Base-by-base conservation (phyloP, 2,888 invertebrate species). In the Philonicus albiceps region DNA sequence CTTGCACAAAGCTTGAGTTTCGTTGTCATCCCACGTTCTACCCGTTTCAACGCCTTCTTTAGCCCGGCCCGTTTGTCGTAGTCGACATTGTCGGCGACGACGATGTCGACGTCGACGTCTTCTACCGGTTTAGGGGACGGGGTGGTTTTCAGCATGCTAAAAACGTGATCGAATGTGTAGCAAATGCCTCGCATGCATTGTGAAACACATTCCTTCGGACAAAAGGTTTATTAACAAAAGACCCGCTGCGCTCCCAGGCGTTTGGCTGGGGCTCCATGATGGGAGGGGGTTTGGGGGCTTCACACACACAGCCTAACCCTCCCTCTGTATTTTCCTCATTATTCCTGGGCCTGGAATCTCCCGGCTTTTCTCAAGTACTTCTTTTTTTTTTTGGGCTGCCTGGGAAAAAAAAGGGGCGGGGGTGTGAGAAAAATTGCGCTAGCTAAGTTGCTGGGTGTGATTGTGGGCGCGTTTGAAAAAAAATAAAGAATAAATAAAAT, bases 181-280 rank as follows among this genome's bases (percentile, higher is more conserved):
- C 64, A 64, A 64, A 64, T 64, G 19, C 19, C 2, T 74, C 19
- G 74, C 34, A 74, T 74, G n/a, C 74, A 74, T 74, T 74, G 74
- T 74, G 74, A 34, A 34, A 75, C 22, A 40, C 40, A 76, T 37
- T 76, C 40, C 22, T 34, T 76, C 37, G 76, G 76, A 76, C 40
- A 74, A 74, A 74, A 74, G 76, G 40, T 76, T 37, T 76, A 76
- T 37, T 64, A 64, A 64, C 64, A 64, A 64, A 64, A 64, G 64
- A 64, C 64, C 64, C 64, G 11, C 11, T 64, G 64, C 64, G 64
- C 64, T 27, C 19, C 27, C 64, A 3, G 64, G 64, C 27, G 49
- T 6, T n/a, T 22, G 22, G 55, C 22, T 8, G 22, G 8, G 64
- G 22, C 64, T 19, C n/a, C n/a, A n/a, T n/a, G n/a, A n/a, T n/a